These are phyloP conservation scores for Nipponia nippon DNA, from an alignment of 2,113 vertebrate species.

Conservation along the genomic window DNA sequence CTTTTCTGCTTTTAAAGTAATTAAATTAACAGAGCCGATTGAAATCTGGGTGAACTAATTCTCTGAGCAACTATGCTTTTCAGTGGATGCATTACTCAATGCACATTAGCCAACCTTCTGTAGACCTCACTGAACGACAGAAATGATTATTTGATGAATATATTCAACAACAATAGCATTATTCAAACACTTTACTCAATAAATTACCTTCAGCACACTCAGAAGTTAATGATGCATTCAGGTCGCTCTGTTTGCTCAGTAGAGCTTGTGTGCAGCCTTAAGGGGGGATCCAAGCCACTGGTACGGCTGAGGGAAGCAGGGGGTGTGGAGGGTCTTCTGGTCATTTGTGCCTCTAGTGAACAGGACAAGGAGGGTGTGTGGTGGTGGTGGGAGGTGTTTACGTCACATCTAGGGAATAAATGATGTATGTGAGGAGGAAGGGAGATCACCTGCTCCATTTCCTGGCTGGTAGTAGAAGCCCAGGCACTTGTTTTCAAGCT, in stretches of 20 bases:
- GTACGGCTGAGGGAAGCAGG: neutral
- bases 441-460: neutral
- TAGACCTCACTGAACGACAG: neutral
- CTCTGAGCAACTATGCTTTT: neutral
- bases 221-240: neutral
- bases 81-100: neutral
- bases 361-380: neutral
- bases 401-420: neutral
- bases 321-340: neutral
- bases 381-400: neutral
- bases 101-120: neutral
- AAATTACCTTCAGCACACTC: neutral
- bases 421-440: neutral
- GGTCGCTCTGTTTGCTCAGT: neutral
- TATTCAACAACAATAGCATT: neutral
- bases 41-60: neutral
- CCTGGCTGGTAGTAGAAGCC: neutral
- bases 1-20: neutral
- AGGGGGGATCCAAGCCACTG: neutral
- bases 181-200: neutral
- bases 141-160: slow-evolving; percentile 5
- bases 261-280: neutral
- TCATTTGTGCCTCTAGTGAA: neutral
- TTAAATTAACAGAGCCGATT: slow-evolving; percentile 2
- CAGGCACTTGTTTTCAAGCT: neutral